Evolutionary conservation across 1,140 invertebrate species (phyloP).

Genomic region (Vollenhovia emeryi): DNA sequence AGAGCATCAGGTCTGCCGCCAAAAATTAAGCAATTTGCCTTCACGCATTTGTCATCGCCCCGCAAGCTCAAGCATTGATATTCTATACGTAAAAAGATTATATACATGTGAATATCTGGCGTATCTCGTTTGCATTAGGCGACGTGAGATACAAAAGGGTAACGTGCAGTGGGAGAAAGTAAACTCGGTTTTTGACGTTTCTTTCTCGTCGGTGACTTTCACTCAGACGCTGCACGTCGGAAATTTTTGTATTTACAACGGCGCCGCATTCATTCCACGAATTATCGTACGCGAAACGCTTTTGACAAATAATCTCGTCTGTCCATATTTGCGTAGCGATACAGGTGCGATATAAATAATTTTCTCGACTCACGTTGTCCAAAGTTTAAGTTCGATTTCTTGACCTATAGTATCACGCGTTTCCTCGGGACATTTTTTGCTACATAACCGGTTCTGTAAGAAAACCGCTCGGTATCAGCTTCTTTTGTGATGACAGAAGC

Average conservation of each 20-base stretch:
- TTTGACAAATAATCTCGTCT: background rate
- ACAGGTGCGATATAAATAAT: background rate
- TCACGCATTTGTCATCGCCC: background rate
- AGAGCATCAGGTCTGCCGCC: background rate
- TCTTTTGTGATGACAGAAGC: background rate
- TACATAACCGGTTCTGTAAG: constrained; percentile 29
- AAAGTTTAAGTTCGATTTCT: background rate
- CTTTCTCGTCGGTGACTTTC: constrained; percentile 46
- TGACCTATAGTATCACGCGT: background rate
- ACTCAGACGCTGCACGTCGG: background rate
- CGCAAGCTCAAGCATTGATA: no score
- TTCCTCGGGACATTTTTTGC: background rate
- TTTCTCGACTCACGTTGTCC: background rate
- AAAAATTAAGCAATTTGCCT: background rate
- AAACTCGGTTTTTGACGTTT: constrained; percentile 36
- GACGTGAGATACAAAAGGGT: background rate
- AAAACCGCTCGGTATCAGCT: background rate
- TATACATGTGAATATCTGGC: background rate
- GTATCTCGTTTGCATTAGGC: background rate
- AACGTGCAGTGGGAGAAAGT: constrained; percentile 54
- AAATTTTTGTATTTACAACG: background rate
- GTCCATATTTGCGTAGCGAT: background rate
- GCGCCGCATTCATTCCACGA: background rate
- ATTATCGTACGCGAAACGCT: background rate
- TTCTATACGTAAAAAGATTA: background rate